phyloP scores from a whole-genome alignment of 2,888 invertebrate genomes.

The Melipona beecheii region DNA sequence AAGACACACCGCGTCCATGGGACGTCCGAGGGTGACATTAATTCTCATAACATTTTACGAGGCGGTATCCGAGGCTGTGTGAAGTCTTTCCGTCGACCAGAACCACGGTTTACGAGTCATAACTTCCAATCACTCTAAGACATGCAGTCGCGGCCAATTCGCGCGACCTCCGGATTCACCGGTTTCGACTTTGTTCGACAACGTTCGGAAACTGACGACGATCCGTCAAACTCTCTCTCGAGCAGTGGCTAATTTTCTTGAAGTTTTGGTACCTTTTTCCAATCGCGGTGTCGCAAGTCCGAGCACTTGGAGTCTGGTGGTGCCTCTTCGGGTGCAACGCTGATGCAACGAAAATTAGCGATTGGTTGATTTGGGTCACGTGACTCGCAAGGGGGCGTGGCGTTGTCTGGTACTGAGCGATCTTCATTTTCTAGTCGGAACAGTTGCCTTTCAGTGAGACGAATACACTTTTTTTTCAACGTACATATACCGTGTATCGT shows the following conservation, averaged over 20 bases:
- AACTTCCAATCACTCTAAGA: slow-evolving; percentile 84
- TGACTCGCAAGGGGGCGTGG: too few species aligned
- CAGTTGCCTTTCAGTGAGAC: too few species aligned
- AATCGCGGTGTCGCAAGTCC: too few species aligned
- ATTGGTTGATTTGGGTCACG: too few species aligned
- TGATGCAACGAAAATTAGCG: too few species aligned
- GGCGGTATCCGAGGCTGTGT: slow-evolving; percentile 83
- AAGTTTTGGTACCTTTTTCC: too few species aligned
- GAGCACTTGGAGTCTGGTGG: too few species aligned
- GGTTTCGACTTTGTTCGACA: slow-evolving; percentile 36
- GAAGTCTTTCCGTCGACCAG: slow-evolving; percentile 80
- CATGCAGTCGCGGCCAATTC: slow-evolving; percentile 82
- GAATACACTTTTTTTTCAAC: too few species aligned
- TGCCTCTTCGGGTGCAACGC: too few species aligned
- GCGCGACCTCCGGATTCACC: slow-evolving; percentile 52
- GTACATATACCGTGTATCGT: neutral
- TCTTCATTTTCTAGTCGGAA: too few species aligned
- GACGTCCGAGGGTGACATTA: slow-evolving; percentile 78
- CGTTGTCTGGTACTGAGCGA: too few species aligned
- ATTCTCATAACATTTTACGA: slow-evolving; percentile 84
- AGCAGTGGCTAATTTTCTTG: neutral
- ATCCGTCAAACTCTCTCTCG: neutral
- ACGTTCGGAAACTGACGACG: slow-evolving; percentile 8
- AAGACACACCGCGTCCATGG: slow-evolving; percentile 58
- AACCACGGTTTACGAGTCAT: slow-evolving; percentile 83